Base-by-base conservation (phyloP, 1,140 invertebrate genomes). In the Trichogramma pretiosum region DNA sequence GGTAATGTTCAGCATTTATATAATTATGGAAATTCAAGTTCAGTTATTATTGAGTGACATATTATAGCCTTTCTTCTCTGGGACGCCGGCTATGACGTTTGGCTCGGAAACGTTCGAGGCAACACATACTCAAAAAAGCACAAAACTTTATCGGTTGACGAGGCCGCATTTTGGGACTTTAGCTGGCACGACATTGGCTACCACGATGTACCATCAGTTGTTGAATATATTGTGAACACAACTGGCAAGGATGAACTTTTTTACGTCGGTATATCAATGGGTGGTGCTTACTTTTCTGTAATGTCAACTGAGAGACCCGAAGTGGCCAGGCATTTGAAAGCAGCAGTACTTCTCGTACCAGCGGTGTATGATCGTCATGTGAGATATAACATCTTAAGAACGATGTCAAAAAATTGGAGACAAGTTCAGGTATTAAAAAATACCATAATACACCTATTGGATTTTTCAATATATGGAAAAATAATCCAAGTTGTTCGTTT, bases 201-300 rank as follows among this genome's bases (percentile, higher is more conserved):
- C 21, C 77, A 75, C 52, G 82, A 84, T 62, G 51, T 82, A 7
- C 75, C 80, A 14, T 75, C 80, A 3, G 72, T 74, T 48, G 74
- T 84, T 23, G 74, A 83, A 56, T 74, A 76, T 54, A 72, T 78
- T n/a, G 50, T 81, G 16, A 56, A 67, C 5, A 47, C 48, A 9
- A 81, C 79, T 1, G n/a, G n/a, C n/a, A 62, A 62, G 1, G 58
- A 70, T 23, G 61, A 73, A 46, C 42, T 84, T 2, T 68, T 62
- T 53, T 83, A 81, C 56, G 39, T 74, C 2, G 73, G 67, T 5
- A 77, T 82, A 62, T 82, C 80, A 3, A 80, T 83, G 66, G 82
- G 82, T 14, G 76, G 76, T 2, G 70, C 71, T 5, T 62, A 63
- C 37, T 70, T 71, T 26, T 74, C 73, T 44, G 72, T 72, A 7